Percentiles rank a stretch among this genome's conserved stretches.
phyloP scores from a whole-genome alignment of 2,888 invertebrate genomes.

The Archips crataeganus region DNA sequence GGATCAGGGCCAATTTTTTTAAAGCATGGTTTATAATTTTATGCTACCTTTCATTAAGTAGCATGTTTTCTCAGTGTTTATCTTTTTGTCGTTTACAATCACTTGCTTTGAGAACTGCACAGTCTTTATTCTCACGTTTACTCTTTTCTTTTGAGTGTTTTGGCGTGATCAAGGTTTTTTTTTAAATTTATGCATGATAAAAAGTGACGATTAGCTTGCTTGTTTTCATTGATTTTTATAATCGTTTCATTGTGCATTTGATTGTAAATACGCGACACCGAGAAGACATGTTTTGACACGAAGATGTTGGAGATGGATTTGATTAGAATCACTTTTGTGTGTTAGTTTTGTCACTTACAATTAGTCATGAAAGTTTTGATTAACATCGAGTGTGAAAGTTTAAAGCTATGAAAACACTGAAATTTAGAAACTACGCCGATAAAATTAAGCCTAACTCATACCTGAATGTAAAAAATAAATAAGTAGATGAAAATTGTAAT shows the following conservation, averaged over 20 bases:
- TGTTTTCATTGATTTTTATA: conserved; percentile 17
- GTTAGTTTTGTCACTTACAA: not conserved
- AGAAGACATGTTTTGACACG: conserved; percentile 64
- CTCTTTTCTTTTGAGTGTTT: conserved; percentile 58
- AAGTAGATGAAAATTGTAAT: too few relatives aligned
- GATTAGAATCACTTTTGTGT: not conserved
- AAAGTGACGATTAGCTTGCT: conserved; percentile 24
- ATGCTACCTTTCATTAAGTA: conserved; percentile 42
- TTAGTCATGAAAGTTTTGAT: not conserved
- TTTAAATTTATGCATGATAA: conserved; percentile 59
- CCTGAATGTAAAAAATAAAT: too few relatives aligned
- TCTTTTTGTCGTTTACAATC: conserved; percentile 62
- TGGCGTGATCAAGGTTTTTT: conserved; percentile 52
- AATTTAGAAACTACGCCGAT: too few relatives aligned
- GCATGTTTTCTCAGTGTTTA: conserved; percentile 77
- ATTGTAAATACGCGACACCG: conserved; percentile 56
- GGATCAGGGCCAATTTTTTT: conserved; percentile 43
- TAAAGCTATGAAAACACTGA: not conserved
- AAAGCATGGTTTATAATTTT: conserved; percentile 58
- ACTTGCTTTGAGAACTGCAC: conserved; percentile 63
- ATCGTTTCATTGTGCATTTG: conserved; percentile 52
- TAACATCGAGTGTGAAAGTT: not conserved
- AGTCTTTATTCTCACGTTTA: conserved; percentile 35
- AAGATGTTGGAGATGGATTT: not conserved
- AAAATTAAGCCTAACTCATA: too few relatives aligned